These are phyloP conservation scores for Temnopleurus reevesii DNA, from an alignment of 53 echinoderm and acorn worm genomes.

Conservation along the genomic window DNA sequence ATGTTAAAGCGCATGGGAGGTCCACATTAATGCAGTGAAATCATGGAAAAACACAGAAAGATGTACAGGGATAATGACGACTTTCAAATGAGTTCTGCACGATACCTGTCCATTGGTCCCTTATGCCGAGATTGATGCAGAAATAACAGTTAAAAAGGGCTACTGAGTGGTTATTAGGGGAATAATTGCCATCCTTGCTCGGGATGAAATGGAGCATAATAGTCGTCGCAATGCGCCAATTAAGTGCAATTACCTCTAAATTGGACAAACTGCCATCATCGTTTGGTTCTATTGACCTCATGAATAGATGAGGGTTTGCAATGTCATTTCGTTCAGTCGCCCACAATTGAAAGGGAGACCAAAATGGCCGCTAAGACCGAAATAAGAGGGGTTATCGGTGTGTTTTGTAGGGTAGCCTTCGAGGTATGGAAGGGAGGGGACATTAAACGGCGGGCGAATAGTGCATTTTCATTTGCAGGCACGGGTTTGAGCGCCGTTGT, in stretches of 20 bases:
- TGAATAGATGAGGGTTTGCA: constrained; percentile 46
- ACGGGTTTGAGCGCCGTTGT: not conserved
- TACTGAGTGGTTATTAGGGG: constrained; percentile 13
- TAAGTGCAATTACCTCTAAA: constrained; percentile 48
- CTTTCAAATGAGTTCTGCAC: not conserved
- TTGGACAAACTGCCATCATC: constrained; percentile 40
- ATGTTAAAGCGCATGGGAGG: no score
- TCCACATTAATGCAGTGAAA: not conserved
- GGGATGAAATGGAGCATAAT: constrained; percentile 1
- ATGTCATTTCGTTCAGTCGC: constrained; percentile 29
- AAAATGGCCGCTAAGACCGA: not conserved
- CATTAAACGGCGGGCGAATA: constrained; percentile 2
- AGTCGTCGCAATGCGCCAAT: constrained; percentile 41
- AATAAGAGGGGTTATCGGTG: not conserved
- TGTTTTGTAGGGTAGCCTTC: not conserved
- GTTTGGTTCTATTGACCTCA: constrained; percentile 38
- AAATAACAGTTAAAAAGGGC: not conserved
- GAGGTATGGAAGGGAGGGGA: not conserved
- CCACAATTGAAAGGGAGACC: constrained; percentile 8
- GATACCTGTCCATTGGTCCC: not conserved
- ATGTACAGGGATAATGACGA: not conserved
- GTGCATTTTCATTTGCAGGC: constrained; percentile 35
- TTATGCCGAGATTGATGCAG: not conserved
- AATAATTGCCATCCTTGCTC: constrained; percentile 32
- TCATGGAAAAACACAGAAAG: not conserved